Evolutionary conservation across 2,113 vertebrate species (phyloP).

Genomic region (Cathartes aura): DNA sequence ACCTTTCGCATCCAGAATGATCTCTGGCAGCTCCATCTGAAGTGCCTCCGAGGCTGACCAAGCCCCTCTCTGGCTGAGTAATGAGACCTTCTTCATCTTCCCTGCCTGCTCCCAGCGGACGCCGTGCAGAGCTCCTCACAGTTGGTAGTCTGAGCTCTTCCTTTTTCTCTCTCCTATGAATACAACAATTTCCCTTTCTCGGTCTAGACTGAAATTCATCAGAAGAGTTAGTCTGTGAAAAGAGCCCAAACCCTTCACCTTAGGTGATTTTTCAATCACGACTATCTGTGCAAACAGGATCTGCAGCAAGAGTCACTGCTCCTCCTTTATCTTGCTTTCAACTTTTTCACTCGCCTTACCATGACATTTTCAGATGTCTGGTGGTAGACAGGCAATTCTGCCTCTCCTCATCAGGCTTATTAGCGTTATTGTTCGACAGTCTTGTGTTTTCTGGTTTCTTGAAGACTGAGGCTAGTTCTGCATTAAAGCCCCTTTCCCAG

Average conservation of each 20-base stretch:
- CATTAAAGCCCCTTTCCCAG: background rate
- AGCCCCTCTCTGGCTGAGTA: background rate
- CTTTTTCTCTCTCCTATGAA: background rate
- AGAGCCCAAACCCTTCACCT: background rate
- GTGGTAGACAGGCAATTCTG: background rate
- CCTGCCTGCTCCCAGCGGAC: background rate
- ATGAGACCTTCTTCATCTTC: background rate
- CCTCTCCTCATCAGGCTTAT: background rate
- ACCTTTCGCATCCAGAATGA: background rate
- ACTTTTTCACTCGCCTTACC: accelerated
- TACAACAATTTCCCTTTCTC: background rate
- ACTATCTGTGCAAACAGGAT: background rate
- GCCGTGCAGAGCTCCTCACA: background rate
- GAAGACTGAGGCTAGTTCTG: background rate
- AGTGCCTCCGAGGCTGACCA: background rate
- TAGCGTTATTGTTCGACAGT: no score
- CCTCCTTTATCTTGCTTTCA: background rate
- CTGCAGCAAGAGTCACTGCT: background rate
- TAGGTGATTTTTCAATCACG: accelerated
- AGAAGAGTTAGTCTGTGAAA: background rate
- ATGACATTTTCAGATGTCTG: no score
- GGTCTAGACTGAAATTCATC: background rate
- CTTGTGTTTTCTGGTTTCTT: background rate
- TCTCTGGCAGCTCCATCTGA: background rate
- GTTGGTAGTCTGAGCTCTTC: background rate